Conservation (phyloP, 2,113 vertebrate species). For the Gnathonemus echidnorhynchus region DNA sequence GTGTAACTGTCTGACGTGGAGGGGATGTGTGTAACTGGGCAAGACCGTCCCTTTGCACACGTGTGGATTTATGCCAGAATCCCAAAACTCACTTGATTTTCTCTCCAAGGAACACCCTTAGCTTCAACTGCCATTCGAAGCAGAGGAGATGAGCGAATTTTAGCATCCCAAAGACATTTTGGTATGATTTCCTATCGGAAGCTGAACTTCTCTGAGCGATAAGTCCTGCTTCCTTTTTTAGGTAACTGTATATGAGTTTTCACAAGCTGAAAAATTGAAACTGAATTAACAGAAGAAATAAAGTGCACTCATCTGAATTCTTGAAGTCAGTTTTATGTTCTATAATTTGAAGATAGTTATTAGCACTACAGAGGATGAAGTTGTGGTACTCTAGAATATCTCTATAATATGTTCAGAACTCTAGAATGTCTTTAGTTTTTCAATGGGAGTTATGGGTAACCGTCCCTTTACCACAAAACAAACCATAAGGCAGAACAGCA, state of each 20-base stretch:
- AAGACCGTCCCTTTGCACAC: neutral
- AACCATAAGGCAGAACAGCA: neutral
- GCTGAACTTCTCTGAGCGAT: neutral
- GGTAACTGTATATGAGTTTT: neutral
- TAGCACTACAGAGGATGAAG: neutral
- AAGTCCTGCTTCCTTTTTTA: neutral
- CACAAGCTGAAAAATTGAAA: neutral
- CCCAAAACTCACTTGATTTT: neutral
- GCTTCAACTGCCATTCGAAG: neutral
- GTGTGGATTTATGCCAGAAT: neutral
- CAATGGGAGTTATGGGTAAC: neutral
- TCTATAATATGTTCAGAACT: neutral
- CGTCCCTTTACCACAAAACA: neutral
- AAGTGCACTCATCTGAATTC: neutral
- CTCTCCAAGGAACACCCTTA: neutral
- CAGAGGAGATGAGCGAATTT: neutral
- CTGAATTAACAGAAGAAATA: neutral
- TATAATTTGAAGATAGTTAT: neutral
- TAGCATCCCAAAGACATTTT: neutral
- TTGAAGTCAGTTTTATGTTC: neutral
- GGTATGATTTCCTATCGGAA: neutral
- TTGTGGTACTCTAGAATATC: neutral
- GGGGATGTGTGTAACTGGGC: neutral
- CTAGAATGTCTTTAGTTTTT: neutral
- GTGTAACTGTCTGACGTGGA: neutral